Evolutionary conservation across 2,113 vertebrate species (phyloP).

Genomic region (Pelobates fuscus): DNA sequence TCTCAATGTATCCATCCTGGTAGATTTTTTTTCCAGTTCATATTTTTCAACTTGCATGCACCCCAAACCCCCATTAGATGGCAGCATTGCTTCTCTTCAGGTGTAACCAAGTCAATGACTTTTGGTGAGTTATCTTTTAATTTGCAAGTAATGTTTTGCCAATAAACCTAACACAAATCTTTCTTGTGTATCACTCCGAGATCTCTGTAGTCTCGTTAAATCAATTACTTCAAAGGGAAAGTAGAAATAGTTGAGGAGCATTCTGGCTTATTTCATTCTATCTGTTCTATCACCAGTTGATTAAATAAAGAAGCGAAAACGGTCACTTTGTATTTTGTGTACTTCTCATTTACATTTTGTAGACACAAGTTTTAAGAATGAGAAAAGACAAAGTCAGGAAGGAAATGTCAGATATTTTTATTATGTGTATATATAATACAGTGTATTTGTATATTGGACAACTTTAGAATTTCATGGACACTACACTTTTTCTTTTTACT

Average conservation of each 20-base stretch:
- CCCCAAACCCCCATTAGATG: neutral
- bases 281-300: neutral
- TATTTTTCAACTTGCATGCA: too few species aligned
- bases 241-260: neutral
- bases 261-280: neutral
- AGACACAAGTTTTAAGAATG: too few species aligned
- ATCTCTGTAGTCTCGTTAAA: neutral
- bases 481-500: too few species aligned
- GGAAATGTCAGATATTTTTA: too few species aligned
- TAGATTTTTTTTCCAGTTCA: too few species aligned
- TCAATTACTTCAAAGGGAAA: neutral
- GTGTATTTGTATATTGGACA: too few species aligned
- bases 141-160: neutral
- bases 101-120: neutral
- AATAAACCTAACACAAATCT: neutral
- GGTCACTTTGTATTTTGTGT: neutral
- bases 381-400: too few species aligned
- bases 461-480: too few species aligned
- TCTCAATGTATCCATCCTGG: too few species aligned
- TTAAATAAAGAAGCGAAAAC: neutral
- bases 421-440: too few species aligned
- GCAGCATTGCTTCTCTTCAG: conserved; percentile 24
- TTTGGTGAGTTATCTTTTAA: neutral
- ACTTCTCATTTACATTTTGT: too few species aligned
- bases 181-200: neutral